Evolutionary conservation across 2,888 invertebrate species (phyloP), one percentile per base, ranked within the genome.

Genomic region (Rhingia campestris): DNA sequence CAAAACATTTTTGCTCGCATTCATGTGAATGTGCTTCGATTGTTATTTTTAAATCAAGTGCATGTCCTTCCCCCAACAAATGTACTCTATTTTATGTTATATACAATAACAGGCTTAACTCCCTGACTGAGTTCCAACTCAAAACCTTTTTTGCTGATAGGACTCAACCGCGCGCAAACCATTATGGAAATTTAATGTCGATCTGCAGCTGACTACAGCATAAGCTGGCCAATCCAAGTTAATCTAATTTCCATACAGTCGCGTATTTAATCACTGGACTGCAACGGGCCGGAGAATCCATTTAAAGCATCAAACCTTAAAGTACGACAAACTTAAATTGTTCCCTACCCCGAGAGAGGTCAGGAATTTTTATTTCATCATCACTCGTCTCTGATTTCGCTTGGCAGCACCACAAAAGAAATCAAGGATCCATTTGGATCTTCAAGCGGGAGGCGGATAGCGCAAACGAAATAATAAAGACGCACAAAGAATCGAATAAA

Each of bases 351-450:
- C 35, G 12, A 12, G 35, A 56, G 41, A 61, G 75, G 67, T 75
- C 75, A 59, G 66, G 75, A 75, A 75, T 75, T 66, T 66, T 75
- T 51, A 75, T 75, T 75, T 59, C 43, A 53, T 51, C 45, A 67
- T 59, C 45, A 22, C 22, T 41, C 75, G 51, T 51, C 59, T 59
- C 53, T 53, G 67, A 59, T 67, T 75, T 75, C 59, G 75, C 67
- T 53, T 75, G 51, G 39, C 51, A 53, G 75, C 66, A 67, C 59
- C 53, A 76, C 59, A 61, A 76, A 76, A 30, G 66, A 32, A 47
- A 54, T 69, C 64, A 76, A 58, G 39, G 59, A 75, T 61, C 53
- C 59, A 45, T 64, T 58, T 75, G 35, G 4, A 22, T 43, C 14
- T 22, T 22, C 22, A 22, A 22, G 22, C 1, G 22, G 22, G 37